Evolutionary conservation across 2,797 vertebrate genomes (phyloP).

Genomic region (Sphenodon punctatus): DNA sequence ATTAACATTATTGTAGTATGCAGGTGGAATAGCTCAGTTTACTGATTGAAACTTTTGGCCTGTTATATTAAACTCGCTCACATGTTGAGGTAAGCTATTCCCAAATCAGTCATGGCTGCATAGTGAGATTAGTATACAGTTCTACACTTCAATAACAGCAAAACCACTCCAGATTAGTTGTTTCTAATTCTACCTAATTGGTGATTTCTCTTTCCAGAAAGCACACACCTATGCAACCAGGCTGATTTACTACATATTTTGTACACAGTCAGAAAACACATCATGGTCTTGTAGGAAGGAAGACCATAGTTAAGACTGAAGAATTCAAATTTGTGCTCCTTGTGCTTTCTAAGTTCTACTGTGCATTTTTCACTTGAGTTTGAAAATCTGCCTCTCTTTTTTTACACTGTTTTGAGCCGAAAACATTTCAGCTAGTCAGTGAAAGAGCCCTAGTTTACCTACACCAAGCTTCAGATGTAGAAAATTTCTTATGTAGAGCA

Average conservation of each 20-base stretch:
- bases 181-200: neutral
- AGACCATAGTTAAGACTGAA: no score
- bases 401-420: no score
- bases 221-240: rapidly evolving
- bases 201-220: neutral
- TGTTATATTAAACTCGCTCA: neutral
- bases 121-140: neutral
- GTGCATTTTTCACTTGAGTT: no score
- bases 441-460: no score
- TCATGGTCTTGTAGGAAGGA: neutral
- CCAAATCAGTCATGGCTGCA: neutral
- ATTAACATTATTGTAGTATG: no score
- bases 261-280: slow-evolving; percentile 1
- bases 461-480: no score
- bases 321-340: no score
- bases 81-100: neutral
- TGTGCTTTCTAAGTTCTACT: no score
- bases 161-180: neutral
- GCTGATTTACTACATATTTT: neutral
- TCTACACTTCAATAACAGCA: slow-evolving; percentile 19
- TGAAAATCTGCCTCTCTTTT: no score
- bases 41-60: neutral
- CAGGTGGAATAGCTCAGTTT: no score
- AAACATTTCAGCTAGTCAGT: no score
- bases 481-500: no score